Base-by-base conservation (phyloP, 2,113 vertebrate species). In the Emydura subglobosa region DNA sequence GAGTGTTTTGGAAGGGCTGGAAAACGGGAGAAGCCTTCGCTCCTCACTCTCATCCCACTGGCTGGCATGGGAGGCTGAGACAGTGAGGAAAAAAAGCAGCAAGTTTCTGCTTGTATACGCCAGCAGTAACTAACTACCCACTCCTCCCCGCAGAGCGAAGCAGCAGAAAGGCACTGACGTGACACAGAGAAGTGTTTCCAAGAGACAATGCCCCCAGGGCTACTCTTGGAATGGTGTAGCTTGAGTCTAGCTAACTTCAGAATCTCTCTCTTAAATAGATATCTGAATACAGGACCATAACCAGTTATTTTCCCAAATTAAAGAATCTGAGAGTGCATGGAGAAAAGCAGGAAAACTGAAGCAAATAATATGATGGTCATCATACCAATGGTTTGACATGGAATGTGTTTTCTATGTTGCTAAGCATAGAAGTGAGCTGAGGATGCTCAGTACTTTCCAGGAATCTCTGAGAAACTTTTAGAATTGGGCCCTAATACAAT, bases 351-450 rank as follows among this genome's bases (percentile, higher is more conserved):
- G 39, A 91, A 91, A 94, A 86, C 74, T n/a, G 89, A 96, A 93
- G 91, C 84, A 92, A 96, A 93, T 92, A 95, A 88, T 0, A 11
- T 72, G 51, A 89, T 27, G 39, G 53, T 14, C 39, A 42, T 82
- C 14, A 29, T 25, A 44, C 25, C 55, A 81, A 34, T 88, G 95
- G 90, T 92, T 85, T 82, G 93, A 92, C 88, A 91, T 92, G 89
- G 89, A 93, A 92, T 92, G 96, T 94, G 95, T 94, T 89, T 94
- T 92, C 91, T 83, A 89, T 90, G 95, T 92, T 85, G 87, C 53
- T 81, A 93, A 94, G 82, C 79, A 95, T 87, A 95, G 74, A 92
- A 95, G 83, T 91, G 51, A 97, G 90, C 82, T 95, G 88, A 89
- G 83, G 59, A 90, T 89, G 88, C 31, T 95, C 83, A 85, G 87